These are phyloP conservation scores for Phaenicophaeus curvirostris DNA, from an alignment of 2,797 vertebrate species.

Conservation along the genomic window DNA sequence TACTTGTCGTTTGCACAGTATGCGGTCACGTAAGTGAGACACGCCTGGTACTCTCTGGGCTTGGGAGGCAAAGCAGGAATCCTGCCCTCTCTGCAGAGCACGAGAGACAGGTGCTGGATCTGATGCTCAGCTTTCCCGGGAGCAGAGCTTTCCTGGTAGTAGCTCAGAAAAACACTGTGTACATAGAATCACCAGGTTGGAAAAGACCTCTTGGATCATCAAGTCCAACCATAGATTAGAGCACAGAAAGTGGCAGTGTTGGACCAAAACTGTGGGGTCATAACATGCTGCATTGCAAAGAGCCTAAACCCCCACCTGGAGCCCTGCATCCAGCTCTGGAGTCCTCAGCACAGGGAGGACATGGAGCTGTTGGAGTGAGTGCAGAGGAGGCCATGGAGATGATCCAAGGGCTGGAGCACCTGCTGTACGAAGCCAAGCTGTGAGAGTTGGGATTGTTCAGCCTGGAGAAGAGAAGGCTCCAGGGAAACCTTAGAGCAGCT, in stretches of 20 bases:
- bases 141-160: neutral
- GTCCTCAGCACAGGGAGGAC: too few species aligned
- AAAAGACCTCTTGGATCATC: too few species aligned
- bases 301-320: too few species aligned
- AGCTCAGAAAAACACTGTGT: neutral
- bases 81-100: neutral
- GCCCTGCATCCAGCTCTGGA: too few species aligned
- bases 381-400: too few species aligned
- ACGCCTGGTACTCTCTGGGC: neutral
- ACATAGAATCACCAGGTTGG: too few species aligned
- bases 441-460: too few species aligned
- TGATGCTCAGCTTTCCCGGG: neutral
- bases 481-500: too few species aligned
- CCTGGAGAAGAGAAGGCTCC: too few species aligned
- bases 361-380: too few species aligned
- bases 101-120: neutral
- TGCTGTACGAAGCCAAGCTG: too few species aligned
- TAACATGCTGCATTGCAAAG: neutral
- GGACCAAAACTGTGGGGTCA: neutral
- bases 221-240: neutral
- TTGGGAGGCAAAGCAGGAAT: neutral
- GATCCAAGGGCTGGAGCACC: too few species aligned
- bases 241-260: neutral
- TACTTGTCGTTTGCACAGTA: slow-evolving; percentile 97
- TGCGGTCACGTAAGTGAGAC: slow-evolving; percentile 92